Evolutionary conservation across 92 coral and sea anemone genomes (phyloP).

Genomic region (Montipora capitata): DNA sequence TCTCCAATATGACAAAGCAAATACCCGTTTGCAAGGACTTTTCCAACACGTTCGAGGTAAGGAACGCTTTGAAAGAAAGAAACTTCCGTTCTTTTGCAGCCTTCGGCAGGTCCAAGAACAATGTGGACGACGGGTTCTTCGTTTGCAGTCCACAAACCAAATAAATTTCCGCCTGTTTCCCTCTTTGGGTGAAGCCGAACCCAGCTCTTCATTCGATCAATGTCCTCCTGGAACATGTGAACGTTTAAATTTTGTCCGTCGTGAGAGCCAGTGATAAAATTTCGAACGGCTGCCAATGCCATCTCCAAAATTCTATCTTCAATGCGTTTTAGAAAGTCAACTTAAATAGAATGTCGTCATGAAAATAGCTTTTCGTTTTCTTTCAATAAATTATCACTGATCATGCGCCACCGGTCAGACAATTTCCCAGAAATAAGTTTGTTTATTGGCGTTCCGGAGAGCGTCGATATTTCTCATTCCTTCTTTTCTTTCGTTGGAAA

Average conservation of each 20-base stretch:
- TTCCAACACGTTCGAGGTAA: conserved; percentile 86
- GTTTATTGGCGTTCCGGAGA: no score
- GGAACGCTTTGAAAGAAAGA: conserved; percentile 88
- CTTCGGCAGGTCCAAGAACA: conserved; percentile 89
- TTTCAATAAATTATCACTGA: not conserved
- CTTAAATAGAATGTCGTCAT: not conserved
- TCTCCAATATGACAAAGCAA: conserved; percentile 96
- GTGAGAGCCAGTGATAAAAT: no score
- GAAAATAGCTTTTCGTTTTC: not conserved
- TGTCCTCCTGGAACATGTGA: conserved; percentile 78
- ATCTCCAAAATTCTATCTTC: not conserved
- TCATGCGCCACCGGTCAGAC: not conserved
- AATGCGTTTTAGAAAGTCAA: not conserved
- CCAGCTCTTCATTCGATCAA: conserved; percentile 51
- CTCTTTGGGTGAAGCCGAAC: conserved; percentile 74
- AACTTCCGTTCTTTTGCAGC: conserved; percentile 78
- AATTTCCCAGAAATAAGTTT: not conserved
- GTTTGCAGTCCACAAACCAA: conserved; percentile 80
- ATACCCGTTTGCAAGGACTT: conserved; percentile 64
- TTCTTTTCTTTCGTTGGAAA: not conserved
- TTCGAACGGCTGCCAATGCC: not conserved
- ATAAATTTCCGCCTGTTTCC: conserved; percentile 94
- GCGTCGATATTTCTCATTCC: not conserved
- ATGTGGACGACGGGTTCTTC: conserved; percentile 72
- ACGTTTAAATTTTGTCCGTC: conserved; percentile 19